Conservation (phyloP, 2,888 invertebrate genomes). For the Erynnis tages region DNA sequence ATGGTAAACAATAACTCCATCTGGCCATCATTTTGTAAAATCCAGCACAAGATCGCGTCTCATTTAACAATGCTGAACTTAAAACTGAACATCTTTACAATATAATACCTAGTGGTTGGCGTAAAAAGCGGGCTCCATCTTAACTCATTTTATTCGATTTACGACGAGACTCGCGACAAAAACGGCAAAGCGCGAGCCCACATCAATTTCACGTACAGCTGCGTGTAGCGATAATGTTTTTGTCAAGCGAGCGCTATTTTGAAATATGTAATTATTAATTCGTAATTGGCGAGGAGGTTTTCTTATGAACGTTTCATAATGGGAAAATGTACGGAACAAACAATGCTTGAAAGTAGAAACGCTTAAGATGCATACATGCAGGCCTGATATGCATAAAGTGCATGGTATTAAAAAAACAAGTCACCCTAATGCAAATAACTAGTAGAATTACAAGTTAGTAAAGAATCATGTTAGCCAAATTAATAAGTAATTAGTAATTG, state of each 20-base stretch:
- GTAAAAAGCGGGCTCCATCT: conserved; percentile 6
- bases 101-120: background rate
- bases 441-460: too few relatives aligned
- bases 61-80: too few relatives aligned
- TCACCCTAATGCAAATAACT: too few relatives aligned
- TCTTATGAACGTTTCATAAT: conserved; percentile 13
- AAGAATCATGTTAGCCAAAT: too few relatives aligned
- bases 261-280: conserved; percentile 19
- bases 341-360: conserved; percentile 21
- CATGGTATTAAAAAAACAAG: too few relatives aligned
- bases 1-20: too few relatives aligned
- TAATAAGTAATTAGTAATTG: too few relatives aligned
- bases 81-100: conserved; percentile 1
- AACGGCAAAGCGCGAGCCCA: conserved; percentile 17
- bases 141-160: conserved; percentile 22
- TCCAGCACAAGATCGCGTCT: too few relatives aligned
- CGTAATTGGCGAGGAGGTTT: conserved; percentile 6
- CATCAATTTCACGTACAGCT: conserved; percentile 18
- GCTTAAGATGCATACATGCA: background rate
- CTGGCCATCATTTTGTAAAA: too few relatives aligned
- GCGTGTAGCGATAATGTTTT: conserved; percentile 18
- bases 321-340: conserved; percentile 14
- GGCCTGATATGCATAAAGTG: too few relatives aligned
- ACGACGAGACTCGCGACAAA: conserved; percentile 1
- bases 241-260: conserved; percentile 9